phyloP scores from a whole-genome alignment of 1,140 invertebrate genomes.

The Drosophila kohkoa region DNA sequence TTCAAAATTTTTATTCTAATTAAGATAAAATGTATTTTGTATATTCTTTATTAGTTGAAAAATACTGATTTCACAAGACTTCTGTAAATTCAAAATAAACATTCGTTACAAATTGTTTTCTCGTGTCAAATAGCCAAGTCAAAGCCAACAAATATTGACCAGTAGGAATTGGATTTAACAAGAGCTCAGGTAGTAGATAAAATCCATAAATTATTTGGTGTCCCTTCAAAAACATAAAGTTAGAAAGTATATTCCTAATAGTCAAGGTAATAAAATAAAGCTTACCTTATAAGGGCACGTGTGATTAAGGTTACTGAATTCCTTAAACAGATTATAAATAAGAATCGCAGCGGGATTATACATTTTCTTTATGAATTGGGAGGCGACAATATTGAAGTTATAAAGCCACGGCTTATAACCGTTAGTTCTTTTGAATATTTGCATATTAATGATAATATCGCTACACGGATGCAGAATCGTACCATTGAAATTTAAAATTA shows the following conservation, averaged over 20 bases:
- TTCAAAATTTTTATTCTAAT: too few relatives aligned
- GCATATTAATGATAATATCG: neutral
- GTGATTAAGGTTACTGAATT: slow-evolving; percentile 23
- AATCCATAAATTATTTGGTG: slow-evolving; percentile 8
- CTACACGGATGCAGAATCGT: neutral
- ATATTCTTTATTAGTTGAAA: too few relatives aligned
- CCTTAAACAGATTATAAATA: slow-evolving; percentile 23
- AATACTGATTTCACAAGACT: slow-evolving; percentile 8
- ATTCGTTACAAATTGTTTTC: neutral
- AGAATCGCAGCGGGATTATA: slow-evolving; percentile 15
- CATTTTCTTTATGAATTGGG: neutral
- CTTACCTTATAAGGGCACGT: slow-evolving; percentile 25
- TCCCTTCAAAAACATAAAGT: neutral
- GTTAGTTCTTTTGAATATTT: slow-evolving; percentile 10
- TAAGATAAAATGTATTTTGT: too few relatives aligned
- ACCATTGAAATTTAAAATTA: neutral
- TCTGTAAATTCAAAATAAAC: slow-evolving; percentile 19
- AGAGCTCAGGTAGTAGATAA: slow-evolving; percentile 8
- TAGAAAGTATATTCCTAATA: neutral
- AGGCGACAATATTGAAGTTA: neutral
- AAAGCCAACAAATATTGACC: slow-evolving; percentile 17
- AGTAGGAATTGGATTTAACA: slow-evolving; percentile 10
- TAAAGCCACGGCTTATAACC: slow-evolving; percentile 26
- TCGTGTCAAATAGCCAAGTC: slow-evolving; percentile 4
- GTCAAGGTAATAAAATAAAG: neutral